Base-by-base conservation (phyloP, 2,797 vertebrate genomes). In the Anguilla obscura region DNA sequence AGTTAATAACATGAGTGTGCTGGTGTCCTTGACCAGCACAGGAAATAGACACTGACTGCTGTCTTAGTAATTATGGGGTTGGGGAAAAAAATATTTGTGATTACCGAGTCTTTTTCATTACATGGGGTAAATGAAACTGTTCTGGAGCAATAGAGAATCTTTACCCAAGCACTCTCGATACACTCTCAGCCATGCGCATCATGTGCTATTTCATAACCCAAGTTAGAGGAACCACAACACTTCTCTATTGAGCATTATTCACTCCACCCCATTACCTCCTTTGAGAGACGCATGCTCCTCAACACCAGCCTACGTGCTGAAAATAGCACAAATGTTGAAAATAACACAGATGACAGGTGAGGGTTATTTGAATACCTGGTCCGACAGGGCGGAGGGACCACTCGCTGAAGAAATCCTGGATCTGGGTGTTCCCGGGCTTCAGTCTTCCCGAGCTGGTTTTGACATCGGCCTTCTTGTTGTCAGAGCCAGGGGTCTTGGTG, bases 301-400 rank as follows among this genome's bases (percentile, higher is more conserved):
- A 10, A 54, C 52, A 54, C 52, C 9, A 54, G 12, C 52, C 52
- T 54, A 9, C 12, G 52, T 54, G 52, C 52, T 54, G 52, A 54
- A 54, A 54, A 54, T 54, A 54, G 52, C 52, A 54, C 52, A 54
- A 14, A 54, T 54, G 52, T 54, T 10, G 52, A 54, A 54, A 54
- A 54, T 10, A 54, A 54, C 52, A 27, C 63, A 8, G n/a, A 6
- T 27, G 40, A 58, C 56, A n/a, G n/a, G 36, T 27, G 27, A 50
- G 0, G 27, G 56, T 80, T 40, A 14, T 12, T 30, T 27, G 86
- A 86, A 90, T 91, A 97, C 97, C 97, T 95, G 96, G 94, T 91
- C 97, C 96, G 92, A 97, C 95, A 85, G 96, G 96, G 88, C 97
- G 96, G 92, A 97, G 95, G 71, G 96, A 96, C 97, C 97, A 97